Conservation (phyloP, 1,140 invertebrate genomes). For the Panagrolaimus sp. region DNA sequence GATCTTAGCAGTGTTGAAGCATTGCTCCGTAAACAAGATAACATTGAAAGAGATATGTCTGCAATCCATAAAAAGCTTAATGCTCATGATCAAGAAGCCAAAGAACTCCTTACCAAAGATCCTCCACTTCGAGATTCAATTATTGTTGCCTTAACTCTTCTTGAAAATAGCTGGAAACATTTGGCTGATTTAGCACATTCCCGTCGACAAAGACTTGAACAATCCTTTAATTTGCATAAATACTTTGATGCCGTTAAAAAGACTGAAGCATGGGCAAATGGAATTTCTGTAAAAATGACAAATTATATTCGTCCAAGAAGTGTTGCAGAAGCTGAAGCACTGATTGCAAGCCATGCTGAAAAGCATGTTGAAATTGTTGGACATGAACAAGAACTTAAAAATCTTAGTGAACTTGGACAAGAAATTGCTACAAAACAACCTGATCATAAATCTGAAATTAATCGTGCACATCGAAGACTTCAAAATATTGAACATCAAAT, state of each 20-base stretch:
- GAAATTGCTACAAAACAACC: constrained; percentile 60
- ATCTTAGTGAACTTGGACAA: constrained; percentile 72
- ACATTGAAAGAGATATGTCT: constrained; percentile 76
- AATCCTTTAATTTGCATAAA: constrained; percentile 46
- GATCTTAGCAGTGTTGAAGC: constrained; percentile 71
- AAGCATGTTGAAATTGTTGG: constrained; percentile 76
- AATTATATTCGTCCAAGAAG: constrained; percentile 37
- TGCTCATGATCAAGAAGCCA: constrained; percentile 59
- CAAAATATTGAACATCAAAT: constrained; percentile 60
- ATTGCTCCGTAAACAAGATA: constrained; percentile 75
- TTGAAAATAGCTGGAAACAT: constrained; percentile 54
- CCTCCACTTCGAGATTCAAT: constrained; percentile 49
- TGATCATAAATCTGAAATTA: constrained; percentile 59
- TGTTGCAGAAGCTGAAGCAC: constrained; percentile 75
- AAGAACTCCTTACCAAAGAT: constrained; percentile 47
- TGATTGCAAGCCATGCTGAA: constrained; percentile 46
- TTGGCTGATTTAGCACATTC: constrained; percentile 47
- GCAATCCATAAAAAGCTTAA: constrained; percentile 77
- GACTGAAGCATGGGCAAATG: constrained; percentile 49
- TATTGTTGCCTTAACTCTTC: constrained; percentile 46
- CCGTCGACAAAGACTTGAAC: constrained; percentile 43
- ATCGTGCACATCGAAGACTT: constrained; percentile 63
- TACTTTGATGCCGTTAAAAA: constrained; percentile 57
- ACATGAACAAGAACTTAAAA: constrained; percentile 73
- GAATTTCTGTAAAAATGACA: constrained; percentile 47